phyloP scores from a whole-genome alignment of 1,140 invertebrate genomes.

The Cotesia chilonis region DNA sequence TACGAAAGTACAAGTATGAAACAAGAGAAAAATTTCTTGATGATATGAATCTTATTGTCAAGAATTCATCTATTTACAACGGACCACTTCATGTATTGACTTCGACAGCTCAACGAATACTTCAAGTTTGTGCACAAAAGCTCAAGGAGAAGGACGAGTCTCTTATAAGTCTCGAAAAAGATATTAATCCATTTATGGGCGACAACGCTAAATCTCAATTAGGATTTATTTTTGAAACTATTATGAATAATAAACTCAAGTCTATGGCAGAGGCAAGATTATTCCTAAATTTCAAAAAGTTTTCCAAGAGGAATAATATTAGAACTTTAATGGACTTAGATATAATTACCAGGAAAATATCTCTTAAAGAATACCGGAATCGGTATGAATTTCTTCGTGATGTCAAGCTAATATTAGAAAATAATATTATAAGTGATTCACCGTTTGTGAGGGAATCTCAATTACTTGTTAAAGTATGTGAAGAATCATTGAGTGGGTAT shows the following conservation, averaged over 20 bases:
- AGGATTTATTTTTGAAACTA: conserved; percentile 91
- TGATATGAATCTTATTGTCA: conserved; percentile 95
- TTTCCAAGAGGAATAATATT: conserved; percentile 92
- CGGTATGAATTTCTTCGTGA: conserved; percentile 89
- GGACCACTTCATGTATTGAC: conserved; percentile 87
- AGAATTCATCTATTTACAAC: conserved; percentile 95
- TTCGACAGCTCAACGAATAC: conserved; percentile 85
- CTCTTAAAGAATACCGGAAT: conserved; percentile 92
- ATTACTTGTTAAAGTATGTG: conserved; percentile 77
- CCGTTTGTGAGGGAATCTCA: conserved; percentile 87
- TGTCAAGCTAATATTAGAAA: conserved; percentile 86
- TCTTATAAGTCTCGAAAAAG: conserved; percentile 95
- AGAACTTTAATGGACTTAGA: conserved; percentile 95
- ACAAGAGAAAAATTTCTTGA: conserved; percentile 92
- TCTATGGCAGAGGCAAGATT: conserved; percentile 90
- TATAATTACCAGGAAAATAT: conserved; percentile 86
- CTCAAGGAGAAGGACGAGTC: conserved; percentile 93
- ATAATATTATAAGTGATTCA: conserved; percentile 85
- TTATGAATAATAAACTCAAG: conserved; percentile 86
- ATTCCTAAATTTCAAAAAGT: conserved; percentile 93
- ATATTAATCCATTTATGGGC: conserved; percentile 97
- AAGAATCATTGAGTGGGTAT: conserved; percentile 81
- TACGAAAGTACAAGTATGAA: conserved; percentile 92
- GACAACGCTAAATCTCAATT: conserved; percentile 97
- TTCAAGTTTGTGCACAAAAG: conserved; percentile 84